Conservation (phyloP, 2,888 invertebrate species). For the Oligia fasciuncula region DNA sequence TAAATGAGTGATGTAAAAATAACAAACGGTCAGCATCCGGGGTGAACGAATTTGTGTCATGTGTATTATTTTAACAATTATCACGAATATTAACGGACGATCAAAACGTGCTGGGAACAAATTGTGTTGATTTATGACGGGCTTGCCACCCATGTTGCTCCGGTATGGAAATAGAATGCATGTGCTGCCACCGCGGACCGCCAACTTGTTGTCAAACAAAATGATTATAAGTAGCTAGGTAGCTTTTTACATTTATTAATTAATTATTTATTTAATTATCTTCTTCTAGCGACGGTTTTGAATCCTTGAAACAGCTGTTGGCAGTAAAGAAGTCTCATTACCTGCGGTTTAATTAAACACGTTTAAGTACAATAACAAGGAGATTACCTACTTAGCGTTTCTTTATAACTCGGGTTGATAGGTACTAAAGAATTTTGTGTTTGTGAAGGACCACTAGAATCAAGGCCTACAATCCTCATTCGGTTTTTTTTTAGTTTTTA, state of each 20-base stretch:
- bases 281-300: neutral
- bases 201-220: slow-evolving; percentile 61
- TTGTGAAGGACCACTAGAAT: neutral
- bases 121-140: slow-evolving; percentile 84
- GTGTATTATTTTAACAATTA: slow-evolving; percentile 76
- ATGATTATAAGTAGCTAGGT: slow-evolving; percentile 27
- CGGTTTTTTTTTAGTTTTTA: neutral
- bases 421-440: neutral
- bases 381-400: neutral
- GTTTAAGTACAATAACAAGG: neutral
- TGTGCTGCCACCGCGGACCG: slow-evolving; percentile 61
- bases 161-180: slow-evolving; percentile 79
- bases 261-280: slow-evolving; percentile 2
- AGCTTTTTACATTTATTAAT: slow-evolving; percentile 38
- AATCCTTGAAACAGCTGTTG: neutral
- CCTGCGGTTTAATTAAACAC: neutral
- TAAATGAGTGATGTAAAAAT: slow-evolving; percentile 47
- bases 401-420: neutral
- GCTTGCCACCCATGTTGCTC: slow-evolving; percentile 83
- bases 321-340: neutral
- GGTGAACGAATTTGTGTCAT: slow-evolving; percentile 63
- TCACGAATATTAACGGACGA: slow-evolving; percentile 74
- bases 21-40: slow-evolving; percentile 67
- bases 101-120: slow-evolving; percentile 81
- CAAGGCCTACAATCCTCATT: neutral